A percentile compares a stretch with the other conserved stretches of the same genome.
Conservation (phyloP, 2,113 vertebrate species). For the Halcyon senegalensis region DNA sequence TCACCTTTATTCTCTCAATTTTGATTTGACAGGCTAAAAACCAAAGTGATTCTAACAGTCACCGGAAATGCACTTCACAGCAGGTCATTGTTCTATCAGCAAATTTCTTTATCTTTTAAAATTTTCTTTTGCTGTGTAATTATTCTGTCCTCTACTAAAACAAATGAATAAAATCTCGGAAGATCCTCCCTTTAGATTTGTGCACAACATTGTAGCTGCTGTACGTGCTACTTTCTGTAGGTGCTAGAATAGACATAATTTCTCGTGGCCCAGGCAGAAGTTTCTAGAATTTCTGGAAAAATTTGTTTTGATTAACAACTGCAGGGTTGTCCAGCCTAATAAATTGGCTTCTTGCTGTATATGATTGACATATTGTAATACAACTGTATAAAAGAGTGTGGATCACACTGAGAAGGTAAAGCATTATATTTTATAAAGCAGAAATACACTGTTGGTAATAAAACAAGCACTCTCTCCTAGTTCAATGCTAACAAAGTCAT, state of each 20-base stretch:
- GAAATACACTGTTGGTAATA: background rate
- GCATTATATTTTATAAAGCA: background rate
- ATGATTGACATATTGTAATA: background rate
- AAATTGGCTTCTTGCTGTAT: background rate
- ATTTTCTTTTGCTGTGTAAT: background rate
- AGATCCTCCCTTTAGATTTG: background rate
- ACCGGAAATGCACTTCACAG: background rate
- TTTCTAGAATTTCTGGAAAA: background rate
- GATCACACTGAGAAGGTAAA: slow-evolving; percentile 1
- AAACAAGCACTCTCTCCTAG: background rate
- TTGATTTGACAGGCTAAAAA: background rate
- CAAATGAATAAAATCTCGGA: background rate
- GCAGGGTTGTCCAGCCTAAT: background rate
- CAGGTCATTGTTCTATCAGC: background rate
- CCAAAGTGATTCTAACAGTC: background rate
- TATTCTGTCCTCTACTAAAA: background rate
- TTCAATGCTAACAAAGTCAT: background rate
- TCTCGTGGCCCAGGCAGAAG: background rate
- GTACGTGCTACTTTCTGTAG: background rate
- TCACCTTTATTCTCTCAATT: background rate
- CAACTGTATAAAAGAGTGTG: background rate
- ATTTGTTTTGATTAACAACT: background rate
- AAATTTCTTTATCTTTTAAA: background rate
- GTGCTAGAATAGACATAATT: background rate
- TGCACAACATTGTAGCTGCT: background rate